Evolutionary conservation across 2,888 invertebrate species (phyloP), one percentile per base, ranked within the genome.

Genomic region (Andrena hattorfiana): DNA sequence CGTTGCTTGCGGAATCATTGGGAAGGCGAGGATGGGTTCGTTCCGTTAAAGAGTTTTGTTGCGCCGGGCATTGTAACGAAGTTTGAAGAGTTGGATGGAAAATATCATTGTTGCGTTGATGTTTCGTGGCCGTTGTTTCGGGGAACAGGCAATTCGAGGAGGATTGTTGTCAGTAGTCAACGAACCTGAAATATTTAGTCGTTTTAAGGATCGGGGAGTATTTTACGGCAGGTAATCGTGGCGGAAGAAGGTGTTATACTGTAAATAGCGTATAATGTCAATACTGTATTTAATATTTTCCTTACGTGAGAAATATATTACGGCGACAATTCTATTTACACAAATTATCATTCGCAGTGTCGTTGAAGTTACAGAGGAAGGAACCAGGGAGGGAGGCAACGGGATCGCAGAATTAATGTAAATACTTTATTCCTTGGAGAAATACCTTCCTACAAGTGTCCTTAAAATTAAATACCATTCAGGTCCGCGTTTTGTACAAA

Each of bases 261-360:
- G 91, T 92, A 90, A 85, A 92, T 92, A 92, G 72, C 78, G 68
- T 70, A 81, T 85, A 81, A 82, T 90, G 87, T 92, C 88, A 85
- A 89, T 89, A 90, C 78, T 91, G 91, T 91, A 91, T 87, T 91
- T 91, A 89, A 90, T 89, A 88, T 86, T 85, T 74, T 81, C 79
- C 72, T 82, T 79, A 77, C 72, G 79, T 75, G 84, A 81, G 67
- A 88, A 86, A 73, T 82, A 87, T 88, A 87, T 86, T 84, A 84
- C 79, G 75, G 81, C 82, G 85, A 86, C 86, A 85, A 82, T 86
- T 88, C 87, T 92, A 91, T 91, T 91, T 91, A 91, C 90, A 85
- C 78, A 87, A 81, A 87, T 90, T 89, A 87, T 89, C 87, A 88
- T 85, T 88, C 87, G 89, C 83, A 89, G 74, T 87, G 89, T 87